These are phyloP conservation scores for Callimorpha dominula DNA, from an alignment of 2,888 invertebrate genomes.

Conservation along the genomic window DNA sequence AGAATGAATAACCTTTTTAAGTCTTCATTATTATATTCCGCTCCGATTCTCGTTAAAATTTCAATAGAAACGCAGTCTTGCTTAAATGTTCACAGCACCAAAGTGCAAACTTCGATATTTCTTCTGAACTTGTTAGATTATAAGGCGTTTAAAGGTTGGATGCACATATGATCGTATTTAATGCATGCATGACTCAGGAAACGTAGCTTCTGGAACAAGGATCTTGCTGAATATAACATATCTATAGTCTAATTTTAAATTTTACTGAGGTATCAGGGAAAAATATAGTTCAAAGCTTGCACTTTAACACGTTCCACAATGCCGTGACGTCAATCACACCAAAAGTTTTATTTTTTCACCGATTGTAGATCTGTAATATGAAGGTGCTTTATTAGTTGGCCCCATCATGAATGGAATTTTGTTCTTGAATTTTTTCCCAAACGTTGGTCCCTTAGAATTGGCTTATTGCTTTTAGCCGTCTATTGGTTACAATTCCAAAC, in stretches of 20 bases:
- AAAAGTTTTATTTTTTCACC: not conserved
- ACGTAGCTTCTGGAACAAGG: not conserved
- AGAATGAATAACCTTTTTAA: conserved; percentile 6
- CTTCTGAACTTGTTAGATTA: conserved; percentile 30
- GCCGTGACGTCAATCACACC: not conserved
- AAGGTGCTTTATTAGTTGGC: not conserved
- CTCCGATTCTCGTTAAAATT: conserved; percentile 28
- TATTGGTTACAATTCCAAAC: not conserved
- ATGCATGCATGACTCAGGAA: not conserved
- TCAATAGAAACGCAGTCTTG: conserved; percentile 39
- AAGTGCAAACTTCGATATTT: conserved; percentile 37
- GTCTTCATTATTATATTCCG: conserved; percentile 45
- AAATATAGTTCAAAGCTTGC: not conserved
- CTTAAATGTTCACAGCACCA: conserved; percentile 20
- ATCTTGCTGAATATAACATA: not conserved
- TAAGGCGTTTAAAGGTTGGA: conserved; percentile 34
- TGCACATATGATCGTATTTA: conserved; percentile 19
- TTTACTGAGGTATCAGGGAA: not conserved
- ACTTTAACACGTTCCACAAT: not conserved
- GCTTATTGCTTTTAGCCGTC: not conserved
- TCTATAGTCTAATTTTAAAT: not conserved
- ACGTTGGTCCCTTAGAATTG: not conserved
- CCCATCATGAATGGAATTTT: not conserved
- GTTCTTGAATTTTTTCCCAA: not conserved
- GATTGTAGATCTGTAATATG: not conserved